A percentile compares a stretch with the other conserved stretches of the same genome.
phyloP scores from a whole-genome alignment of 23 tunicate genomes.

The Aplidium turbinatum region DNA sequence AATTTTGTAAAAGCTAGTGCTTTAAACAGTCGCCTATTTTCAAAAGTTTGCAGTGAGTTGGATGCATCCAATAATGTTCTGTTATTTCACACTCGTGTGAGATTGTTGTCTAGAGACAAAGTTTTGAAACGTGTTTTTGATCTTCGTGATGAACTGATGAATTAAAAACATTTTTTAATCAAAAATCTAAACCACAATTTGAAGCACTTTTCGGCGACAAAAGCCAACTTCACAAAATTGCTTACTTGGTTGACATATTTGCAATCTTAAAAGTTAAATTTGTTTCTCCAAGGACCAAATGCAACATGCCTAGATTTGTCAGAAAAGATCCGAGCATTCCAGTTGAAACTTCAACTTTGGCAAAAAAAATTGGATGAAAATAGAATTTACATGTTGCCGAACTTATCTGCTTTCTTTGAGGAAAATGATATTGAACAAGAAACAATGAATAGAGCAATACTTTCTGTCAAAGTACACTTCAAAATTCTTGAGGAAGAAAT shows the following conservation, averaged over 20 bases:
- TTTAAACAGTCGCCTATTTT: conserved; percentile 34
- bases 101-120: conserved; percentile 47
- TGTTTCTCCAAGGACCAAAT: conserved; percentile 40
- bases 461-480: conserved; percentile 51
- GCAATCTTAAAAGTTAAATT: conserved; percentile 50
- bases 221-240: conserved; percentile 46
- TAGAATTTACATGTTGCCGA: conserved; percentile 22
- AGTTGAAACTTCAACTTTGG: conserved; percentile 37
- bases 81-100: conserved; percentile 38
- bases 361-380: conserved; percentile 37
- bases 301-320: conserved; percentile 55
- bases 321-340: conserved; percentile 33
- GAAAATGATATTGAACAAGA: conserved; percentile 50
- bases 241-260: conserved; percentile 52
- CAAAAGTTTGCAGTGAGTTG: conserved; percentile 31
- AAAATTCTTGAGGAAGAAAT: conserved; percentile 51
- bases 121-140: conserved; percentile 38
- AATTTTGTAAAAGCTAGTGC: conserved; percentile 41
- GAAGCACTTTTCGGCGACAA: conserved; percentile 47
- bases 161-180: conserved; percentile 19
- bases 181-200: conserved; percentile 50
- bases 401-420: conserved; percentile 43
- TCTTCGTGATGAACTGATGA: conserved; percentile 14
- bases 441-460: conserved; percentile 53
- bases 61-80: conserved; percentile 40